phyloP scores from a whole-genome alignment of 2,888 invertebrate genomes.

The Eupithecia abbreviata region DNA sequence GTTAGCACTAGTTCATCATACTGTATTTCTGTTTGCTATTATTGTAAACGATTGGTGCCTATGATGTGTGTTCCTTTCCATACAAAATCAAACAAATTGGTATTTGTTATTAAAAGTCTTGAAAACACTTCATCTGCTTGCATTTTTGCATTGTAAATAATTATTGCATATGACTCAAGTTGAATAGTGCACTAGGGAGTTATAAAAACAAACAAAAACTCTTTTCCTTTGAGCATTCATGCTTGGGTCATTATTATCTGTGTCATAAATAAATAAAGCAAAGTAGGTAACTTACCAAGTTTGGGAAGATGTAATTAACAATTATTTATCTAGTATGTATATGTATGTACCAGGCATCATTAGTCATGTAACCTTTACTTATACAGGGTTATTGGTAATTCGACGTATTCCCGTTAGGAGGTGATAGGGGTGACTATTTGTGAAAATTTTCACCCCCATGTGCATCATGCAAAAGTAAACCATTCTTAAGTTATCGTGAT shows the following conservation, averaged over 20 bases:
- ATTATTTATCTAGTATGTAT: neutral
- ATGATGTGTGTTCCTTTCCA: neutral
- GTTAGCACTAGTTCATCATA: neutral
- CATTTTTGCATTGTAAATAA: neutral
- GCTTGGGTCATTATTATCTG: neutral
- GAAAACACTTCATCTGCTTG: neutral
- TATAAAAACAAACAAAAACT: neutral
- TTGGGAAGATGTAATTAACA: neutral
- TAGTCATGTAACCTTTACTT: neutral
- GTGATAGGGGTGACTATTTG: too few species aligned
- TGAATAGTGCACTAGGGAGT: neutral
- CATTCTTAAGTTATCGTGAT: too few species aligned
- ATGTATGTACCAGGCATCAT: neutral
- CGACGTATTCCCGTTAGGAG: too few species aligned
- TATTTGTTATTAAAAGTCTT: neutral
- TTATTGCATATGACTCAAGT: constrained; percentile 5
- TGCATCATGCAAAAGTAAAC: too few species aligned
- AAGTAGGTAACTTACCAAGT: neutral
- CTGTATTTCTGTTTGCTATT: neutral
- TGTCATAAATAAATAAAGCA: neutral
- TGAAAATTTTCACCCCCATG: too few species aligned
- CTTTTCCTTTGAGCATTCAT: neutral
- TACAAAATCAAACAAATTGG: neutral
- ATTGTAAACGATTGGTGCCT: neutral
- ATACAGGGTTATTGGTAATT: too few species aligned